Evolutionary conservation across 2,888 invertebrate species (phyloP), one percentile per base, ranked within the genome.

Genomic region (Cosmia trapezina): DNA sequence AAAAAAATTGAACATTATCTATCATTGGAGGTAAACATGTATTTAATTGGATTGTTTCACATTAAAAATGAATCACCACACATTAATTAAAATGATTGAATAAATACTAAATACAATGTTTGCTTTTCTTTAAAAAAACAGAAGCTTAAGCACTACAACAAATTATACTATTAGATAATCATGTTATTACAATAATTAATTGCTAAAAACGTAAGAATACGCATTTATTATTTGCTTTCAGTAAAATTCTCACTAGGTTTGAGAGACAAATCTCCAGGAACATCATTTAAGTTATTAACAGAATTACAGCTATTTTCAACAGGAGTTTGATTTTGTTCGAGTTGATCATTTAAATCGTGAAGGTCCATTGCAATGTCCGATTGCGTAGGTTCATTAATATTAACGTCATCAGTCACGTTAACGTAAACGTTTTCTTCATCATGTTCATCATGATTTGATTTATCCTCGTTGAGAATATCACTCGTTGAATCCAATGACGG

Each of bases 351-450:
- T 65, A 33, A 73, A 54, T 57, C 33, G 22, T 22, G 56, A 77
- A 49, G 17, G 22, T 73, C 77, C 73, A 77, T 77, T 49, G 68
- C 19, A 43, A 73, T 69, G 37, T 78, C 73, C 7, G 76, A 57
- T 59, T 81, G 83, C 17, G 70, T 56, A 22, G 73, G 71, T 68
- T 74, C 78, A 59, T 78, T 74, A 11, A 68, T 47, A 62, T 69
- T 61, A 22, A 71, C 49, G 62, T 76, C 79, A 76, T 90, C 90
- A 61, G 88, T 89, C 3, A 90, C 89, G 73, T 90, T 90, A n/a
- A 91, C 85, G 59, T 86, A 87, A 72, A 85, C 85, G 71, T 87
- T 89, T 75, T 91, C 89, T 63, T 87, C 87, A 70, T 73, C 86
- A 49, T 78, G 77, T 28, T 88, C 86, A 41, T 56, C 81, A 56